Percentiles rank a stretch among this genome's conserved stretches.
phyloP scores from a whole-genome alignment of 1,140 invertebrate genomes.

The Ooceraea biroi region DNA sequence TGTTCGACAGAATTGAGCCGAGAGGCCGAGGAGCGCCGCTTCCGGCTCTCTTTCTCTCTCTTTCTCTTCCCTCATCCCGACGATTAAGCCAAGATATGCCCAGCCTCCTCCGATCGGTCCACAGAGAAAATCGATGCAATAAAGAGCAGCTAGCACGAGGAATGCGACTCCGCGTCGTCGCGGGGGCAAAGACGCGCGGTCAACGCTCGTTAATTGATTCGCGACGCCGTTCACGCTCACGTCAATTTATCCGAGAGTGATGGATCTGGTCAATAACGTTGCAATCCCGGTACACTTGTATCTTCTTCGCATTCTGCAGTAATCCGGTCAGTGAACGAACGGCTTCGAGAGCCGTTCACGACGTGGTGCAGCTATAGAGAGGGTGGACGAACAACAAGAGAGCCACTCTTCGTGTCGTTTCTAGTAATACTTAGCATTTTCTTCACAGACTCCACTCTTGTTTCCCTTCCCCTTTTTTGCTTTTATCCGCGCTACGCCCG shows the following conservation, averaged over 20 bases:
- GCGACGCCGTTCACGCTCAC: too few relatives aligned
- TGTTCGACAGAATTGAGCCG: background rate
- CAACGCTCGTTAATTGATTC: too few relatives aligned
- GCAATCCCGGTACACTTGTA: slow-evolving; percentile 1
- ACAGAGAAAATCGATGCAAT: too few relatives aligned
- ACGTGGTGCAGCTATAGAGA: slow-evolving; percentile 1
- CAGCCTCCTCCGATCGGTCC: too few relatives aligned
- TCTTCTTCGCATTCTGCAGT: background rate
- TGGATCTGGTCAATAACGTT: slow-evolving; percentile 5
- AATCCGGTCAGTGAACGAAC: background rate
- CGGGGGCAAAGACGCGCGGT: too few relatives aligned
- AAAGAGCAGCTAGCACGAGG: too few relatives aligned
- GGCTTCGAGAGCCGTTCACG: background rate
- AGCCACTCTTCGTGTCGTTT: slow-evolving; percentile 1
- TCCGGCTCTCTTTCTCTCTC: too few relatives aligned
- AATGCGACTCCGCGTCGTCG: too few relatives aligned
- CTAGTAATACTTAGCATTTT: background rate
- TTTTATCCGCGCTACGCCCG: slow-evolving; percentile 13
- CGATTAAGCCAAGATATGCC: too few relatives aligned
- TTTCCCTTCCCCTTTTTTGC: background rate
- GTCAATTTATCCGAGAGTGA: background rate
- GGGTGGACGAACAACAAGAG: slow-evolving; percentile 14
- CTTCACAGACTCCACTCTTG: background rate
- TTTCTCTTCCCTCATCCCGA: too few relatives aligned
- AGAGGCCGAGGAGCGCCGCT: background rate